Conservation (phyloP, 2,113 vertebrate genomes). For the Etheostoma spectabile region DNA sequence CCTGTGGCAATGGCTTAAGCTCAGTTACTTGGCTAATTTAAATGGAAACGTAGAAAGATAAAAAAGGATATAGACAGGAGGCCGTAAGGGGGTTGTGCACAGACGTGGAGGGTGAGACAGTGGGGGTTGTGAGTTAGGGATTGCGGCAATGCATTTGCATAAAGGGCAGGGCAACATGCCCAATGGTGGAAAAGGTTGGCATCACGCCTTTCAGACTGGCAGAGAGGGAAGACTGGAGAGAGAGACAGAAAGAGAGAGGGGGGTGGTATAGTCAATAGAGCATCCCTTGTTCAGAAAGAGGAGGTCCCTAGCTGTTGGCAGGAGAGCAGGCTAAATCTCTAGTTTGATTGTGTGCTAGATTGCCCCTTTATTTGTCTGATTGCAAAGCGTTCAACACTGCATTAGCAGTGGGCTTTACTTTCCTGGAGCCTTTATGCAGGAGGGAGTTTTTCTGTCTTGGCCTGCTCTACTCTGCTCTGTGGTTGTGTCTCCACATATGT, state of each 20-base stretch:
- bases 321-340: conserved; percentile 83
- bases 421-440: conserved; percentile 66
- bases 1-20: conserved; percentile 35
- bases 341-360: conserved; percentile 86
- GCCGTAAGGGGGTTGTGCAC: conserved; percentile 33
- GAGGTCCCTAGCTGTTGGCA: conserved; percentile 86
- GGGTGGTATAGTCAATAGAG: conserved; percentile 85
- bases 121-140: conserved; percentile 82
- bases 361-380: conserved; percentile 87
- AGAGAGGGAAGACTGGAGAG: conserved; percentile 80
- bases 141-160: conserved; percentile 85
- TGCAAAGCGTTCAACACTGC: conserved; percentile 82
- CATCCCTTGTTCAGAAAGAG: conserved; percentile 86
- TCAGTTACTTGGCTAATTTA: conserved; percentile 49
- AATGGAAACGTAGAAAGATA: conserved; percentile 50
- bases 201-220: conserved; percentile 86
- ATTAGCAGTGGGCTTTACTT: conserved; percentile 80
- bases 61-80: conserved; percentile 61
- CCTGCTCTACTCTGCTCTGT: conserved; percentile 21
- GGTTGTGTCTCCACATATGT: conserved; percentile 64
- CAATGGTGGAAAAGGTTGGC: conserved; percentile 87
- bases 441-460: conserved; percentile 61
- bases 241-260: conserved; percentile 58
- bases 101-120: conserved; percentile 75
- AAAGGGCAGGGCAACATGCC: conserved; percentile 88